A percentile compares a stretch with the other conserved stretches of the same genome.
Conservation (phyloP, 2,888 invertebrate species). For the Dicroscelio sp. region DNA sequence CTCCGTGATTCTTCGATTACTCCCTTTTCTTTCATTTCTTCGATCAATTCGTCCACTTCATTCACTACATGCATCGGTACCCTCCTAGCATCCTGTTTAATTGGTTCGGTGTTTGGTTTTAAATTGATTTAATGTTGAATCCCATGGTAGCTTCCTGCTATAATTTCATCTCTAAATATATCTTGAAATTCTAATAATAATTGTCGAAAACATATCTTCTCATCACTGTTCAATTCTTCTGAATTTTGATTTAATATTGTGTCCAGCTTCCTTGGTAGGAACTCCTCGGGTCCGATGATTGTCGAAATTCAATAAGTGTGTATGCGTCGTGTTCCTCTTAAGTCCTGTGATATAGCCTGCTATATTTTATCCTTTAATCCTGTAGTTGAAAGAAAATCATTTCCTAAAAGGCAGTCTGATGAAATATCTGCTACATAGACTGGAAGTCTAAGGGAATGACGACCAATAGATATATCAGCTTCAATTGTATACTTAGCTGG, state of each 20-base stretch:
- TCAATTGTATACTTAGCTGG: slow-evolving; percentile 6
- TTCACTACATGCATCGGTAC: not conserved
- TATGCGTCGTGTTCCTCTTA: too few relatives aligned
- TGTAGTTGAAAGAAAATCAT: not conserved
- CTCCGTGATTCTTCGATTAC: slow-evolving; percentile 26
- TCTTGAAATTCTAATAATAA: slow-evolving; percentile 35
- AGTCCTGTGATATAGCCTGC: not conserved
- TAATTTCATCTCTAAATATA: slow-evolving; percentile 38
- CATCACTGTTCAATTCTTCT: too few relatives aligned
- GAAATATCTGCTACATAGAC: not conserved
- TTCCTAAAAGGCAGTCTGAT: not conserved
- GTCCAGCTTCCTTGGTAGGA: too few relatives aligned
- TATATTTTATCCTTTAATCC: not conserved
- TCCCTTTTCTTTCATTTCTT: slow-evolving; percentile 10
- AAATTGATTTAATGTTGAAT: not conserved
- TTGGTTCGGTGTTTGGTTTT: not conserved
- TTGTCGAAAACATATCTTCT: too few relatives aligned
- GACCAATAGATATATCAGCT: slow-evolving; percentile 12
- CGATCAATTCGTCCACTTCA: not conserved
- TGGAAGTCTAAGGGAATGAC: not conserved
- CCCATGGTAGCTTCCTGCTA: not conserved
- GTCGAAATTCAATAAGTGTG: too few relatives aligned
- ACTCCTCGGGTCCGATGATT: too few relatives aligned
- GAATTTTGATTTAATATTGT: too few relatives aligned
- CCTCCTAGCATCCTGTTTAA: slow-evolving; percentile 10